phyloP scores from a whole-genome alignment of 1,140 invertebrate species.

The Panulirus ornatus region DNA sequence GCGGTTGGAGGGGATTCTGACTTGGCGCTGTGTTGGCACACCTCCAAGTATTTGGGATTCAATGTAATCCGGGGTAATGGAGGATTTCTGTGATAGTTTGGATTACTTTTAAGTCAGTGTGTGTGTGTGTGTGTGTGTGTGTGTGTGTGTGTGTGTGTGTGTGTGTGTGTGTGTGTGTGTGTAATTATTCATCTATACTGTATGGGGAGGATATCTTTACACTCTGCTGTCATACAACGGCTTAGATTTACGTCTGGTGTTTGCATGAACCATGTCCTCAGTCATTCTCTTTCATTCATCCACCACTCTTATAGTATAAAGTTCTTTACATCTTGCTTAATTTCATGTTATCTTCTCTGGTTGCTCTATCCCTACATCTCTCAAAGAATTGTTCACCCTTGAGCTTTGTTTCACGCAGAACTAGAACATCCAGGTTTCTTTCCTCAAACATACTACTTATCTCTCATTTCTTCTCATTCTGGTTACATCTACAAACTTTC shows the following conservation, averaged over 20 bases:
- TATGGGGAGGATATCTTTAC: neutral
- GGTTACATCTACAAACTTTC: too few species aligned
- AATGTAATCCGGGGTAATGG: neutral
- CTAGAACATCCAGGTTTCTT: too few species aligned
- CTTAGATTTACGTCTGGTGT: neutral
- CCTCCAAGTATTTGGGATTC: neutral
- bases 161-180: conserved; percentile 28
- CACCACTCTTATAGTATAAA: too few species aligned
- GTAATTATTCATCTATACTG: neutral
- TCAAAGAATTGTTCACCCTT: neutral
- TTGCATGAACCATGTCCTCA: too few species aligned
- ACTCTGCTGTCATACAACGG: neutral
- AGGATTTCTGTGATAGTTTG: neutral
- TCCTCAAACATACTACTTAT: too few species aligned
- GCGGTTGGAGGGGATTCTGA: neutral
- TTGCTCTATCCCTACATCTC: too few species aligned
- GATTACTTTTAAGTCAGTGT: neutral
- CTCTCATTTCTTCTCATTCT: too few species aligned
- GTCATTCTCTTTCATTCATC: too few species aligned
- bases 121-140: neutral
- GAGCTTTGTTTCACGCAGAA: neutral
- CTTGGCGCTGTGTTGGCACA: neutral
- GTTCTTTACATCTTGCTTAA: too few species aligned
- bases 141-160: neutral
- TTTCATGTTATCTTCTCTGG: too few species aligned